Evolutionary conservation across 2,797 vertebrate species (phyloP).

Genomic region (Lerista edwardsae): DNA sequence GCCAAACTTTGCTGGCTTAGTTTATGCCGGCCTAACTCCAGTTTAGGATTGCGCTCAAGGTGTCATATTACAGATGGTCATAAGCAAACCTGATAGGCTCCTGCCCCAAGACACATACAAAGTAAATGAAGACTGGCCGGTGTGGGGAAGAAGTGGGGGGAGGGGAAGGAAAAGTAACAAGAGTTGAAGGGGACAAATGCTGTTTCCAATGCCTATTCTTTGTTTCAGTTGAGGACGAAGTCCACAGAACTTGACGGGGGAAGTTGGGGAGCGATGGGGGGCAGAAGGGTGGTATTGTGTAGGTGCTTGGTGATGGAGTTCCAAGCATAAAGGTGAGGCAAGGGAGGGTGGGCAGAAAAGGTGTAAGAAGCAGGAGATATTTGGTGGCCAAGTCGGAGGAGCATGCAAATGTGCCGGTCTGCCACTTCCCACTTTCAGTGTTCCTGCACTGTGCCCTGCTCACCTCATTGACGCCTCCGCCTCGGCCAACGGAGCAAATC

Average conservation of each 20-base stretch:
- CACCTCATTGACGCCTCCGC: conserved; percentile 92
- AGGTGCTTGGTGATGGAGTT: not conserved
- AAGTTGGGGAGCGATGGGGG: not conserved
- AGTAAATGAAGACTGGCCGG: not conserved
- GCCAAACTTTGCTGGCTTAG: no score
- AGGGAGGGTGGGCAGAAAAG: no score
- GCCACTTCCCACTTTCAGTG: not conserved
- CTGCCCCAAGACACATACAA: not conserved
- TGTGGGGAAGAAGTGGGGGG: accelerated
- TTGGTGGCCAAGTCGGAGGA: not conserved
- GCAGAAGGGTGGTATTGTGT: not conserved
- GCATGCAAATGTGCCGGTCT: not conserved
- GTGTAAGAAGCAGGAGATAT: not conserved
- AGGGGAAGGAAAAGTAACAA: not conserved
- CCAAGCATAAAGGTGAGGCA: not conserved
- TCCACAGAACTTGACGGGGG: no score
- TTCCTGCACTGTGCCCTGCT: conserved; percentile 37
- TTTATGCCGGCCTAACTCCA: no score
- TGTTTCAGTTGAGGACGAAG: no score
- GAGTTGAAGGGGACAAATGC: not conserved
- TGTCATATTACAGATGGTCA: not conserved
- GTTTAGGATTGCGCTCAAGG: no score
- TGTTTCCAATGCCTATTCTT: not conserved
- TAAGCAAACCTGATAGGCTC: not conserved
- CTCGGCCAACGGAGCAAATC: conserved; percentile 84